Base-by-base conservation (phyloP, 2,113 vertebrate genomes). In the Tragelaphus imberbis region DNA sequence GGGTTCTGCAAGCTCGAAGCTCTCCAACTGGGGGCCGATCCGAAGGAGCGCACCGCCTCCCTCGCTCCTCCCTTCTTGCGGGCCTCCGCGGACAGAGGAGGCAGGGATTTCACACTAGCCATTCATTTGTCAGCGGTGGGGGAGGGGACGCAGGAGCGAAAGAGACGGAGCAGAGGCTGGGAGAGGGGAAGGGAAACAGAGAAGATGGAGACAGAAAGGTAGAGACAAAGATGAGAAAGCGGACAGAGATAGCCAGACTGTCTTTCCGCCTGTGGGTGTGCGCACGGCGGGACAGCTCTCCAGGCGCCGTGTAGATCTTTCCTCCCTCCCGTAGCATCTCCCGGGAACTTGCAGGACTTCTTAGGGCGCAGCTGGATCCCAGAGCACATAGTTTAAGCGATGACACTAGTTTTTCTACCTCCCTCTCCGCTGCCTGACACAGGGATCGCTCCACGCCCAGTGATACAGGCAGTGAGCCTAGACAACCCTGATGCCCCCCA, bases 71-170 rank as follows among this genome's bases (percentile, higher is more conserved):
- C 95, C 94, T 84, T 56, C 40, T 3, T 0, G 81, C 93, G 68
- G 1, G 97, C 61, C 82, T 81, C 36, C 1, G 25, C 7, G 55
- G 77, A 59, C 91, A 0, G 3, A 7, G 77, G 81, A 90, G 84
- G 84, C 93, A 59, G 95, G 82, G 96, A 85, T 88, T 96, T 96
- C 97, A 97, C 98, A 93, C 97, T 49, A 19, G 65, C 33, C 95
- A 90, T 61, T 87, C 96, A 44, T 65, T 23, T 49, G 75, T 51
- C 58, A 88, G 81, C 85, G 16, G 7, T 55, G 68, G 63, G 93
- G 94, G 97, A 94, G 58, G 97, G 68, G 89, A 1, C 2, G 30
- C 21, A 15, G 7, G 51, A 30, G 84, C 23, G 1, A 84, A 19
- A 33, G 1, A 16, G 2, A 56, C 19, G 1, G 55, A 90, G 90